Percentiles rank a stretch among this genome's conserved stretches.
These are phyloP conservation scores for Acrocyrtus sp. DNA, from an alignment of 2,888 invertebrate genomes.

Conservation along the genomic window DNA sequence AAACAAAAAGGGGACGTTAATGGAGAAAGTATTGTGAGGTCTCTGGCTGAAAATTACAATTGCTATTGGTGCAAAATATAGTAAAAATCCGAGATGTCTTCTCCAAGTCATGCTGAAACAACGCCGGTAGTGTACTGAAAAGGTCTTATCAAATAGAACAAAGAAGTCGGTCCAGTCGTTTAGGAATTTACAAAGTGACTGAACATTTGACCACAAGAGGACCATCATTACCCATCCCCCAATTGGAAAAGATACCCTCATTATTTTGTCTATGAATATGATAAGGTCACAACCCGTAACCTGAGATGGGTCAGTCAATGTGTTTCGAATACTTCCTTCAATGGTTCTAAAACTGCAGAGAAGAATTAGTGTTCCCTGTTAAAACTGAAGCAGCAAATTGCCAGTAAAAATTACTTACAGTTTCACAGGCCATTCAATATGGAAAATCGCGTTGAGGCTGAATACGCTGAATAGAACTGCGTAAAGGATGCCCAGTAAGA, in stretches of 20 bases:
- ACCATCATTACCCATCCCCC: neutral
- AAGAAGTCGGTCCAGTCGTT: conserved; percentile 20
- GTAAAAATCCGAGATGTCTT: neutral
- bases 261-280: neutral
- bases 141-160: neutral
- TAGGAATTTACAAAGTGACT: conserved; percentile 17
- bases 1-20: neutral
- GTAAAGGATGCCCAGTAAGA: too few relatives aligned
- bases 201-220: neutral
- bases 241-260: neutral
- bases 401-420: conserved; percentile 9
- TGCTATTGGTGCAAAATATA: conserved; percentile 12
- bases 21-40: neutral
- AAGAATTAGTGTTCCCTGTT: neutral
- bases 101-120: neutral
- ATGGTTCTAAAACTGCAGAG: neutral
- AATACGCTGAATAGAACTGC: neutral
- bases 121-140: neutral
- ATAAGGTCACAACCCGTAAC: conserved; percentile 14
- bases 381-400: neutral
- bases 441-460: neutral
- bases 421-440: conserved; percentile 1
- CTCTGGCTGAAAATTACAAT: neutral
- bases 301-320: conserved; percentile 1
- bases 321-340: neutral